Conservation (phyloP, 2,113 vertebrate genomes). For the Emydura subglobosa region DNA sequence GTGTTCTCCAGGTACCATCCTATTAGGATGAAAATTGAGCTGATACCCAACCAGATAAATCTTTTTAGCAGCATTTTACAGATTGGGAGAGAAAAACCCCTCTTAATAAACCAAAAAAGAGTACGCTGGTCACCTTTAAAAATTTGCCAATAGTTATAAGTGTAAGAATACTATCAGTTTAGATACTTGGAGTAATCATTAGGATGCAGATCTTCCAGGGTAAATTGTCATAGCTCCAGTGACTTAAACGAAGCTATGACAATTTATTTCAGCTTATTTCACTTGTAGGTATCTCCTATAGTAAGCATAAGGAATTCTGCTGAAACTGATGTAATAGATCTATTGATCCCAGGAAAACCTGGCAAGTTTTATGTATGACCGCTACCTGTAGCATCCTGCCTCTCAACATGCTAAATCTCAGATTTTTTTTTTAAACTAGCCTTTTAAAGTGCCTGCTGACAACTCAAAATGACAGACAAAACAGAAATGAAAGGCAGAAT, state of each 20-base stretch:
- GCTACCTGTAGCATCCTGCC: not conserved
- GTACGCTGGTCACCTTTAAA: not conserved
- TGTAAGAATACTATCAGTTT: not conserved
- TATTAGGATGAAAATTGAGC: not conserved
- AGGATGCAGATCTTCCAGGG: not conserved
- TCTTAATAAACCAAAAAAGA: not conserved
- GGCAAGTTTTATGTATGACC: not conserved
- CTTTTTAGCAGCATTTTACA: not conserved
- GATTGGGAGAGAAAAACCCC: not conserved
- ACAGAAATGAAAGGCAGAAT: accelerated
- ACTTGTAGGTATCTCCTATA: not conserved
- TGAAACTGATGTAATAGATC: not conserved
- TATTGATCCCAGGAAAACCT: not conserved
- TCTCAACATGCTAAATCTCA: not conserved
- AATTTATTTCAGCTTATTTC: not conserved
- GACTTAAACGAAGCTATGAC: not conserved
- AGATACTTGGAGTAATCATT: not conserved
- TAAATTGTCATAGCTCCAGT: not conserved
- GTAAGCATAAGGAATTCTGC: not conserved
- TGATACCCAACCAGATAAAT: not conserved
- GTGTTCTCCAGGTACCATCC: not conserved
- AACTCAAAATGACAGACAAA: accelerated
- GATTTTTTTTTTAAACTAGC: not conserved
- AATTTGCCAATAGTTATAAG: not conserved
- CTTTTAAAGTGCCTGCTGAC: not conserved